Percentiles rank a stretch among this genome's conserved stretches.
Evolutionary conservation across 2,797 vertebrate genomes (phyloP).

Genomic region (Etheostoma nigrum): DNA sequence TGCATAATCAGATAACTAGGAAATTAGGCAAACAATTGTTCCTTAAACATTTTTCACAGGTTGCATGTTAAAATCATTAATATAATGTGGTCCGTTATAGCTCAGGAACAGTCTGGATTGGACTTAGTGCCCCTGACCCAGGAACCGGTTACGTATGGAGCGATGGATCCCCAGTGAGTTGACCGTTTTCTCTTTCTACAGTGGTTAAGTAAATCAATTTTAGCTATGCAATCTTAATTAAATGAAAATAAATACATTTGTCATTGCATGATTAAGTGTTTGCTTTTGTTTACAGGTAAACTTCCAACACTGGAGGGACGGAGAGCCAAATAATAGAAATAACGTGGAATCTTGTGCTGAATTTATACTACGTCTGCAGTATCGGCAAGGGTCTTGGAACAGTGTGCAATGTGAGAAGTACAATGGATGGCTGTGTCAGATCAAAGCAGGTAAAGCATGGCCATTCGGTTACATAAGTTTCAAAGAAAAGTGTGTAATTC

Average conservation of each 20-base stretch:
- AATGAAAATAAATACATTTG: neutral
- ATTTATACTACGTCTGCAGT: slow-evolving; percentile 27
- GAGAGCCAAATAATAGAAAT: slow-evolving; percentile 90
- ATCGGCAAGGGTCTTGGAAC: slow-evolving; percentile 79
- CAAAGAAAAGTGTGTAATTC: neutral
- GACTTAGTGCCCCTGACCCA: slow-evolving; percentile 85
- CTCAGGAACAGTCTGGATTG: slow-evolving; percentile 84
- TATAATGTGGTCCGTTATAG: slow-evolving; percentile 1
- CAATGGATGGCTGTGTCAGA: slow-evolving; percentile 89
- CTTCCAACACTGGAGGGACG: slow-evolving; percentile 88
- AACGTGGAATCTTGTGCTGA: slow-evolving; percentile 88
- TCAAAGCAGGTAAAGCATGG: slow-evolving; percentile 84
- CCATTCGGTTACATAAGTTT: neutral
- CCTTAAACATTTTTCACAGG: neutral
- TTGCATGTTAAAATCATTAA: neutral
- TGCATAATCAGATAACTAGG: neutral
- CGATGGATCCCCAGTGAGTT: slow-evolving; percentile 90
- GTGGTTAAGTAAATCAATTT: neutral
- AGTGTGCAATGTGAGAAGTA: slow-evolving; percentile 87
- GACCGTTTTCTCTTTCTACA: slow-evolving; percentile 3
- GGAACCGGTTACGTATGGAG: slow-evolving; percentile 89
- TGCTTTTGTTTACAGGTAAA: slow-evolving; percentile 77
- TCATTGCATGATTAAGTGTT: neutral
- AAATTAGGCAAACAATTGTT: neutral
- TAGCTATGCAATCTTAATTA: neutral